These are phyloP conservation scores for Sarcophaga caerulescens DNA, from an alignment of 2,888 invertebrate species.

Conservation along the genomic window DNA sequence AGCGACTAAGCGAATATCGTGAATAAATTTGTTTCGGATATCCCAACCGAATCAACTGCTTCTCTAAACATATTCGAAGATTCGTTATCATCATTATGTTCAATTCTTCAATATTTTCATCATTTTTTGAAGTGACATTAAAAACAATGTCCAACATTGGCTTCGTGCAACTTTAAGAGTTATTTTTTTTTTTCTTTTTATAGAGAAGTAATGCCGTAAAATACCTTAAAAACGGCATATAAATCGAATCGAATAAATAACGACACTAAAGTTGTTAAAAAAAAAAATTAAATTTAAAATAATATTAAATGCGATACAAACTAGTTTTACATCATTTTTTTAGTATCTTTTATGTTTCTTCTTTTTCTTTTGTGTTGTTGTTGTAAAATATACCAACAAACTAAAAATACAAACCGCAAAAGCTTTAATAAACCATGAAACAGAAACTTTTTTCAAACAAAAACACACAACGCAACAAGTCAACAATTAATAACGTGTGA, in stretches of 20 bases:
- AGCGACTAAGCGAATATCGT: no score
- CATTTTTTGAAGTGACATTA: no score
- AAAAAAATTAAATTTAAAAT: background rate
- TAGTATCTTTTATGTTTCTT: background rate
- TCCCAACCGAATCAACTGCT: no score
- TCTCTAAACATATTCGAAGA: no score
- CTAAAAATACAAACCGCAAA: background rate
- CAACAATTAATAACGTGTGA: background rate
- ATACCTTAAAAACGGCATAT: background rate
- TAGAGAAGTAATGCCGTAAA: no score
- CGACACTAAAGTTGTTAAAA: background rate
- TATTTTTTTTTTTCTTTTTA: no score
- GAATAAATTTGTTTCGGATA: no score
- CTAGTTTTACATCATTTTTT: background rate
- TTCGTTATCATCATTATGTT: no score
- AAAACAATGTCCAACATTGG: no score
- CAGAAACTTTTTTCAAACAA: background rate
- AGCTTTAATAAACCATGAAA: background rate
- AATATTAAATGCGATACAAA: background rate
- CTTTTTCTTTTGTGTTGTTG: background rate
- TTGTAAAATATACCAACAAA: background rate
- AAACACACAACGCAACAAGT: background rate
- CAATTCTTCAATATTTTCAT: no score
- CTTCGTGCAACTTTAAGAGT: no score
- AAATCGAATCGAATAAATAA: background rate